Percentiles rank a stretch among this genome's conserved stretches.
Conservation (phyloP, 2,888 invertebrate genomes). For the Dioctria rufipes region DNA sequence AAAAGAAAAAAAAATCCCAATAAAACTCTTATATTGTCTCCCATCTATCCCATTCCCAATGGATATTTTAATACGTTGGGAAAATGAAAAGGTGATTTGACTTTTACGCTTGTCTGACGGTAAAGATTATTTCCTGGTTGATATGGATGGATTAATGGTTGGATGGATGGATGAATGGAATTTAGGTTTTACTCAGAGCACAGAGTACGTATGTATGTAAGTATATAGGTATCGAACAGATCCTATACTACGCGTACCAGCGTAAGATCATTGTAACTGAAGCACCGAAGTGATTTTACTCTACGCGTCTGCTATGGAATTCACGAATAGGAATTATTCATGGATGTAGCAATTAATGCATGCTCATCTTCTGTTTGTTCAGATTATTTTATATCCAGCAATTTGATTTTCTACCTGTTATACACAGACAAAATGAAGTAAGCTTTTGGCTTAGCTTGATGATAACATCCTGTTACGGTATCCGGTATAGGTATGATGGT, state of each 20-base stretch:
- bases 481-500: too few relatives aligned
- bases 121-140: slow-evolving; percentile 48
- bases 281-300: slow-evolving; percentile 1
- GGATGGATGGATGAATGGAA: not conserved
- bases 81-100: slow-evolving; percentile 38
- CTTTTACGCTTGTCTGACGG: slow-evolving; percentile 28
- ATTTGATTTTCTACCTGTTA: too few relatives aligned
- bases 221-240: too few relatives aligned
- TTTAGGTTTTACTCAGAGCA: too few relatives aligned
- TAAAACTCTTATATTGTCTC: slow-evolving; percentile 10
- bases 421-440: too few relatives aligned
- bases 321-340: slow-evolving; percentile 33
- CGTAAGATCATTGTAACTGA: not conserved
- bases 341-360: slow-evolving; percentile 35
- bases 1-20: slow-evolving; percentile 8
- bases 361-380: not conserved
- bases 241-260: too few relatives aligned
- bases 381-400: slow-evolving; percentile 12
- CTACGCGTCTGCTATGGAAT: not conserved
- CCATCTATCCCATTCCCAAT: not conserved
- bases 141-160: slow-evolving; percentile 9
- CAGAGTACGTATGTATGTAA: too few relatives aligned
- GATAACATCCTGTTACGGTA: too few relatives aligned
- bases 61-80: slow-evolving; percentile 6
- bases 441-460: too few relatives aligned